phyloP scores from a whole-genome alignment of 1,140 invertebrate species.

The Plutomurus gul region DNA sequence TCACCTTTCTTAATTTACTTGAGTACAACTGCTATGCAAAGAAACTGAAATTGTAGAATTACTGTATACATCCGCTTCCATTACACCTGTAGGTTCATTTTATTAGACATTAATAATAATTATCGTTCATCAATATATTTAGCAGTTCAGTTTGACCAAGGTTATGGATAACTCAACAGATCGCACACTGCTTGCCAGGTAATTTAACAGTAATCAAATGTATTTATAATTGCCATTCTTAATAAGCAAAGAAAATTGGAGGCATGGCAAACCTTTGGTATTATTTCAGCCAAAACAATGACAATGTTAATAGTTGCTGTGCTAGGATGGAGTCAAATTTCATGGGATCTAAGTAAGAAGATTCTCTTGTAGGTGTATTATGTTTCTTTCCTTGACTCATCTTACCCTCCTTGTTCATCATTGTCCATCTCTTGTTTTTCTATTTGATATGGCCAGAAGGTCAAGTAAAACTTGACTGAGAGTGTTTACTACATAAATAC shows the following conservation, averaged over 20 bases:
- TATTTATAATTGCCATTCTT: background rate
- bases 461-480: background rate
- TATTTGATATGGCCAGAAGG: background rate
- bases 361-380: constrained; percentile 24
- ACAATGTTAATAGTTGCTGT: no score
- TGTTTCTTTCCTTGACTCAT: background rate
- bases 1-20: background rate
- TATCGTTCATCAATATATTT: no score
- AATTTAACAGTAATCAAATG: no score
- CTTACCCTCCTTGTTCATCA: background rate
- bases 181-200: no score
- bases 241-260: background rate
- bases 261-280: background rate
- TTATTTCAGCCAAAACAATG: background rate
- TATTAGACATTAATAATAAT: no score
- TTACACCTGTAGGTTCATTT: constrained; percentile 2
- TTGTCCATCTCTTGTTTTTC: background rate
- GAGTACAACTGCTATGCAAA: background rate
- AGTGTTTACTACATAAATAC: background rate
- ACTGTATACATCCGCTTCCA: background rate
- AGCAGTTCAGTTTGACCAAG: no score
- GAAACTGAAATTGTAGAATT: background rate
- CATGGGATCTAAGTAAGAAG: constrained; percentile 25
- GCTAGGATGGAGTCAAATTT: constrained; percentile 11
- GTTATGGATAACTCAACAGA: no score